Evolutionary conservation across 2,113 vertebrate species (phyloP).

Genomic region (Periophthalmus modestus): DNA sequence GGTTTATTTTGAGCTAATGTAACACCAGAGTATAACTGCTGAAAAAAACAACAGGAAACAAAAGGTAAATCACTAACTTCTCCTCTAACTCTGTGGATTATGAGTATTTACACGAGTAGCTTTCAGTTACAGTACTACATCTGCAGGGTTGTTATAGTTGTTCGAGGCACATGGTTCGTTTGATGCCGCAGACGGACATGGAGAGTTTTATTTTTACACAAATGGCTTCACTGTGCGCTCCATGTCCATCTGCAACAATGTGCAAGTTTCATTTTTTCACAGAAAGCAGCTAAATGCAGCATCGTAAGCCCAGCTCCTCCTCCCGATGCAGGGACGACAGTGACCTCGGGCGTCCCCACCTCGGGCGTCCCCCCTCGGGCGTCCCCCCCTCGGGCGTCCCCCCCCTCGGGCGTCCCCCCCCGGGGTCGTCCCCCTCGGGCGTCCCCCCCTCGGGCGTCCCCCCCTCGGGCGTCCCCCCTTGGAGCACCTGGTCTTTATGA

Average conservation of each 20-base stretch:
- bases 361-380: too few species aligned
- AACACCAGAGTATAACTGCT: background rate
- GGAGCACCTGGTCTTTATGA: constrained; percentile 22
- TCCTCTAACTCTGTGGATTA: constrained; percentile 32
- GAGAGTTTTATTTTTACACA: constrained; percentile 27
- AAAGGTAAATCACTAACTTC: background rate
- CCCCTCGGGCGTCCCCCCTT: too few species aligned
- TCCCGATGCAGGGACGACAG: too few species aligned
- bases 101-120: constrained; percentile 23
- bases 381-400: too few species aligned
- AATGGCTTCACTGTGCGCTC: constrained; percentile 32
- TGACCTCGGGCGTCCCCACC: too few species aligned
- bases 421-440: too few species aligned
- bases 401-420: too few species aligned
- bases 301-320: constrained; percentile 3
- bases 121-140: constrained; percentile 42
- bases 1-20: background rate
- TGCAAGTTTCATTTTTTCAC: constrained; percentile 55
- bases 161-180: constrained; percentile 67
- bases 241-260: constrained; percentile 61
- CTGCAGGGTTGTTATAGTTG: constrained; percentile 26
- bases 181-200: constrained; percentile 61
- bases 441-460: too few species aligned
- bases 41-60: background rate
- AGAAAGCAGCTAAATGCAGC: constrained; percentile 29